Evolutionary conservation across 2,888 invertebrate species (phyloP).

Genomic region (Apamea crenata): DNA sequence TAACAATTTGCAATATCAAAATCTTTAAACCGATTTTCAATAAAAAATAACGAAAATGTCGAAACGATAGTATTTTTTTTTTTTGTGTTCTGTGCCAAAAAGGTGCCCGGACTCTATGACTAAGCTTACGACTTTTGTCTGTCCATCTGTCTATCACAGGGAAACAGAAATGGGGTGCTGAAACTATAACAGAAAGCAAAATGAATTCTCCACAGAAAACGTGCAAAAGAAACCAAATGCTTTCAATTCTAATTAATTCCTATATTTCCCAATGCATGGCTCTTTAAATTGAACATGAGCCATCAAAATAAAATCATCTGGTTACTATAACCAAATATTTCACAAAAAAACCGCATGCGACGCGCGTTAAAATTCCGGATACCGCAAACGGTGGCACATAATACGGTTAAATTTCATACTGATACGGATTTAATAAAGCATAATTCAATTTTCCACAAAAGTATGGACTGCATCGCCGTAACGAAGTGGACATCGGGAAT

Average conservation of each 20-base stretch:
- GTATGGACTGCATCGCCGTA: conserved; percentile 46
- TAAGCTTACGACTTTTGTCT: no score
- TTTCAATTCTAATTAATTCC: no score
- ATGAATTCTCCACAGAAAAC: no score
- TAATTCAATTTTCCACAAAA: conserved; percentile 70
- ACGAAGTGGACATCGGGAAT: conserved; percentile 46
- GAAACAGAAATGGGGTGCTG: no score
- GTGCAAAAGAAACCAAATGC: not conserved
- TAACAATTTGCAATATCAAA: not conserved
- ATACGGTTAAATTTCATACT: conserved; percentile 60
- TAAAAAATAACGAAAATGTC: not conserved
- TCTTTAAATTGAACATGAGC: not conserved
- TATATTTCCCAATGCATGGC: not conserved
- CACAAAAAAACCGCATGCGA: conserved; percentile 27
- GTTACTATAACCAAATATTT: conserved; percentile 11
- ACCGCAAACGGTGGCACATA: conserved; percentile 58
- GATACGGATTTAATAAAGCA: conserved; percentile 68
- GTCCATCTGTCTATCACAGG: no score
- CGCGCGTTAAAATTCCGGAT: conserved; percentile 36
- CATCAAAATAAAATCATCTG: conserved; percentile 5
- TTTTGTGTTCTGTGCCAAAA: not conserved
- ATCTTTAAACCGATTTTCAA: not conserved
- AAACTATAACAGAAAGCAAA: not conserved
- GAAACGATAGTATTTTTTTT: not conserved
- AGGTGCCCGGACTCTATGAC: not conserved